Percentiles rank a stretch among this genome's conserved stretches.
These are phyloP conservation scores for Phthorimaea operculella DNA, from an alignment of 1,140 invertebrate genomes.

Conservation along the genomic window DNA sequence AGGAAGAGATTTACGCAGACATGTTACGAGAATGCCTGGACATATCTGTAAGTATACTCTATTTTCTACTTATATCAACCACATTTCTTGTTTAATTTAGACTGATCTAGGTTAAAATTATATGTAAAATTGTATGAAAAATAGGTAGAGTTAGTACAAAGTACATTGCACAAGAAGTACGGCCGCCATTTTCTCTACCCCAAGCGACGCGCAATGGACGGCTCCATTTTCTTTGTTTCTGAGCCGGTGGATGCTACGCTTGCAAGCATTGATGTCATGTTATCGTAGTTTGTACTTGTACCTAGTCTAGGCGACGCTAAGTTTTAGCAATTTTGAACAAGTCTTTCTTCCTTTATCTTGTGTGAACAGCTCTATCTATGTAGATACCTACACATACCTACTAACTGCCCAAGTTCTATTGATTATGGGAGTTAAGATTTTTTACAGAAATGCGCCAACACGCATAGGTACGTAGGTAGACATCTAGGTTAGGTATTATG, in stretches of 20 bases:
- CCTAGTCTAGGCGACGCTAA: too few species aligned
- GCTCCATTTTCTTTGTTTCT: background rate
- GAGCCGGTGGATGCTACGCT: background rate
- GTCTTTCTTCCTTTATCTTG: too few species aligned
- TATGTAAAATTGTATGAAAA: background rate
- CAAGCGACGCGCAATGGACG: constrained; percentile 1
- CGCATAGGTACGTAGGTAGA: too few species aligned
- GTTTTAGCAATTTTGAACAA: too few species aligned
- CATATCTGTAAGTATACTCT: constrained; percentile 37
- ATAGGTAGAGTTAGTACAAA: background rate
- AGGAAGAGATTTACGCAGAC: constrained; percentile 49
- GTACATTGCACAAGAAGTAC: background rate
- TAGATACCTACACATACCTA: too few species aligned
- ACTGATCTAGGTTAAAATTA: background rate
- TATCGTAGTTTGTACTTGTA: too few species aligned
- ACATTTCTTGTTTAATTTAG: background rate
- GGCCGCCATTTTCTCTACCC: background rate
- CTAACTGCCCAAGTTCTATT: too few species aligned
- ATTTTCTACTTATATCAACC: background rate
- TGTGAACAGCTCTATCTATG: too few species aligned
- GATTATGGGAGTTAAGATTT: too few species aligned
- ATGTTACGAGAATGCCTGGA: constrained; percentile 58
- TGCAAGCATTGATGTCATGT: too few species aligned
- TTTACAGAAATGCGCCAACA: too few species aligned
- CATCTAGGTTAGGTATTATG: too few species aligned